Base-by-base conservation (phyloP, 1,140 invertebrate species). In the Euborellia annulipes region DNA sequence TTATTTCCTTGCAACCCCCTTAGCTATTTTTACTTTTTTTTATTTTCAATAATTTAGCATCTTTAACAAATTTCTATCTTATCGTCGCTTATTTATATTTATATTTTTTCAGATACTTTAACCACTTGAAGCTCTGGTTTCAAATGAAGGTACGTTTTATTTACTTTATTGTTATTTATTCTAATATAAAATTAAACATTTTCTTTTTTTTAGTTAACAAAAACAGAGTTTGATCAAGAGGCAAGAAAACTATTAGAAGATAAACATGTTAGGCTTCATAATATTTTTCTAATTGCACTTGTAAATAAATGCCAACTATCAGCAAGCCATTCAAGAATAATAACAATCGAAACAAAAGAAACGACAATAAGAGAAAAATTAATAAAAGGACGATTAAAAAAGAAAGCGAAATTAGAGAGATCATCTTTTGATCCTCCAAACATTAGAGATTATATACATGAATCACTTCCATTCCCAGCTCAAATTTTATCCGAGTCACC, bases 171-270 rank as follows among this genome's bases (percentile, higher is more conserved):
- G 42, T 23, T 9, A 20, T 11, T 27, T 22, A 16, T 17, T 17
- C n/a, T 41, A 41, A 27, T 32, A 18, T 36, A 36, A 27, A 9
- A 18, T 19, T 40, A 50, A 18, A 34, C 39, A n/a, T 50, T 36
- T n/a, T 3, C n/a, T 3, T 38, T 55, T 53, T 54, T 50, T 22
- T 50, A 75, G 71, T 65, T 66, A 23, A 76, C 78, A 0, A 85
- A 85, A 61, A 81, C 85, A 61, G 78, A 86, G 51, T 88, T 87
- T 63, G 83, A 88, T 57, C 56, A 60, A 2, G 79, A 83, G 63
- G 80, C 78, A 4, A 67, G 82, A 27, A 72, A 73, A 57, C 63
- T 86, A 1, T 64, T 87, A 49, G 70, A 65, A 6, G 57, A 69
- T 2, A 76, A 84, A 37, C 75, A 82, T 61, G 72, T 86, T 27